Base-by-base conservation (phyloP, 2,888 invertebrate species). In the Sesia apiformis region DNA sequence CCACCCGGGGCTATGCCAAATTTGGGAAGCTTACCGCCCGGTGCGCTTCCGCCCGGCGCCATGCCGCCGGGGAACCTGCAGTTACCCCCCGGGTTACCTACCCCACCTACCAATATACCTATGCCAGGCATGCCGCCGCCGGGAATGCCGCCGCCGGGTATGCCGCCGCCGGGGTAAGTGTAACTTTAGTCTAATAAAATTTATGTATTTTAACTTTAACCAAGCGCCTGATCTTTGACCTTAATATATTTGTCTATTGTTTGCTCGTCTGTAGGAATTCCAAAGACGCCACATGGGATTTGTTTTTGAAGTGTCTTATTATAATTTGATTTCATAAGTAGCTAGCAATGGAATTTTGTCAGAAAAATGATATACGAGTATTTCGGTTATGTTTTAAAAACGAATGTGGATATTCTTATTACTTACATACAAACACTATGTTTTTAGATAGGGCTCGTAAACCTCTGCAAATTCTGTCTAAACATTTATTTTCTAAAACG, bases 161-260 rank as follows among this genome's bases (percentile, higher is more conserved):
- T 84, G 75, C 81, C 84, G 2, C 83, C 81, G 2, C 81, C 83
- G 0, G 81, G 81, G 85, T 85, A 3, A 65, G 63, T 46, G 23
- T 8, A 46, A 46, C 46, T 23, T 23, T 23, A 23, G 23, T 23
- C 23, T 23, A 23, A 23, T 23, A 23, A 23, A 23, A 2, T 23
- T 23, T 23, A 2, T 23, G 23, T 23, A 23, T 23, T 23, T 23
- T 2, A 23, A 23, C 23, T 42, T 6, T 42, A 6, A 6, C 6
- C 3, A 42, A 23, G 2, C 23, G 23, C 23, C 23, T 23, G 23
- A 23, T 23, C 23, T 23, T 60, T 42, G 3, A 42, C 42, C 7
- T 7, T 42, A 42, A 5, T 42, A 6, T 6, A 7, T 42, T 42
- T 4, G 5, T n/a, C 8, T 8, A n/a, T 49, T 49, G 5, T 49